Percentiles rank a stretch among this genome's conserved stretches.
These are phyloP conservation scores for Oryzias curvinotus DNA, from an alignment of 2,113 vertebrate species.

Conservation along the genomic window DNA sequence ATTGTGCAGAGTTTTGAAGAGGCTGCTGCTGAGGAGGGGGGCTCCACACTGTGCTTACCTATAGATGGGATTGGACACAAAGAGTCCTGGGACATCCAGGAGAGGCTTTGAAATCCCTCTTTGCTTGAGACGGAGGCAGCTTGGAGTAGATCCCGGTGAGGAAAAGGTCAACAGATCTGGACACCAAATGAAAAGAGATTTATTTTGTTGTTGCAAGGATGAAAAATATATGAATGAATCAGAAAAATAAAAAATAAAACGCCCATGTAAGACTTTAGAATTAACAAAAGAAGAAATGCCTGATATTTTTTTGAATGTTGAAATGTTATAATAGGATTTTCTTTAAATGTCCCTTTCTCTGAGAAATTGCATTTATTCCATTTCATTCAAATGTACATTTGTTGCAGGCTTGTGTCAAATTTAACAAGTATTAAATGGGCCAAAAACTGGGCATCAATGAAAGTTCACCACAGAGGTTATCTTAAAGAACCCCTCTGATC, in stretches of 20 bases:
- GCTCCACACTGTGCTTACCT: conserved; percentile 82
- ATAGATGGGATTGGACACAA: conserved; percentile 79
- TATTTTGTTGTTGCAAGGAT: conserved; percentile 18
- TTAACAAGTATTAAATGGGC: no score
- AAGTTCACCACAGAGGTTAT: no score
- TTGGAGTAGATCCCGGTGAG: conserved; percentile 48
- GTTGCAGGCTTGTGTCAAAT: no score
- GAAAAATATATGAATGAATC: conserved; percentile 1
- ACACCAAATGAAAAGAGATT: conserved; percentile 20
- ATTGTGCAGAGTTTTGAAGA: conserved; percentile 87
- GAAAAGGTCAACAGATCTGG: conserved; percentile 60
- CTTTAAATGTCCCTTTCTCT: no score
- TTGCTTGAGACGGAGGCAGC: conserved; percentile 58
- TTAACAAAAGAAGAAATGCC: not conserved
- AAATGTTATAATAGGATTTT: no score
- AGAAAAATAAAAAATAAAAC: conserved; percentile 1
- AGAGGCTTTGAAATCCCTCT: conserved; percentile 73
- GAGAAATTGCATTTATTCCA: no score
- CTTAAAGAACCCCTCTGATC: no score
- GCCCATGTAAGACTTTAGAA: not conserved
- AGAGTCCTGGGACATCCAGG: conserved; percentile 73
- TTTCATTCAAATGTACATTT: no score
- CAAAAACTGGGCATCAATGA: no score
- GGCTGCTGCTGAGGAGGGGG: conserved; percentile 66
- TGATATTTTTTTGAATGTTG: not conserved